Percentiles rank a stretch among this genome's conserved stretches.
Conservation (phyloP, 2,797 vertebrate genomes). For the Tragelaphus eurycerus region DNA sequence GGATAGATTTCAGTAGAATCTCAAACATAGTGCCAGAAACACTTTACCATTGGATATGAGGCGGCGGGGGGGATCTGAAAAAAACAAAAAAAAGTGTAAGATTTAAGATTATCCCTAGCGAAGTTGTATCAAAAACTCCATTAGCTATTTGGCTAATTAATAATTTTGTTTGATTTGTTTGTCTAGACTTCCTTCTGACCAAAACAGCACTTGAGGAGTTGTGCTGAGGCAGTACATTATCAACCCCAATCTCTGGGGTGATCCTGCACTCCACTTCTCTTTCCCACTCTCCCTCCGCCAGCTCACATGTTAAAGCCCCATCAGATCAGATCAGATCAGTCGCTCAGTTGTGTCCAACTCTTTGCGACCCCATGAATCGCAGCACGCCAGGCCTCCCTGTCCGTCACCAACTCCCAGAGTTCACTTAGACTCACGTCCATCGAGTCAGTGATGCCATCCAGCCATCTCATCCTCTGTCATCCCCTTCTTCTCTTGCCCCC, state of each 20-base stretch:
- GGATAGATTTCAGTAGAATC: not conserved
- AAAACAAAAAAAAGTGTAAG: not conserved
- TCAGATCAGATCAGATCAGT: too few species aligned
- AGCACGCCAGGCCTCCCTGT: too few species aligned
- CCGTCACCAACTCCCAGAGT: too few species aligned
- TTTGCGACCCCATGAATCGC: too few species aligned
- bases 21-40: not conserved
- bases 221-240: not conserved
- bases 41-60: not conserved
- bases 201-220: not conserved
- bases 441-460: too few species aligned
- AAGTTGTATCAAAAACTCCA: not conserved
- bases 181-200: not conserved
- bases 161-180: not conserved
- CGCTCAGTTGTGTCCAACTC: too few species aligned
- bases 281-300: not conserved
- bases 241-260: fast-evolving
- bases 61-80: not conserved
- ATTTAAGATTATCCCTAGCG: not conserved
- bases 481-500: too few species aligned
- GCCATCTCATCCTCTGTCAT: too few species aligned
- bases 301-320: not conserved
- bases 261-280: not conserved
- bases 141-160: not conserved
- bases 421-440: too few species aligned